These are phyloP conservation scores for Calcarius lapponicus DNA, from an alignment of 2,797 vertebrate genomes.

Conservation along the genomic window DNA sequence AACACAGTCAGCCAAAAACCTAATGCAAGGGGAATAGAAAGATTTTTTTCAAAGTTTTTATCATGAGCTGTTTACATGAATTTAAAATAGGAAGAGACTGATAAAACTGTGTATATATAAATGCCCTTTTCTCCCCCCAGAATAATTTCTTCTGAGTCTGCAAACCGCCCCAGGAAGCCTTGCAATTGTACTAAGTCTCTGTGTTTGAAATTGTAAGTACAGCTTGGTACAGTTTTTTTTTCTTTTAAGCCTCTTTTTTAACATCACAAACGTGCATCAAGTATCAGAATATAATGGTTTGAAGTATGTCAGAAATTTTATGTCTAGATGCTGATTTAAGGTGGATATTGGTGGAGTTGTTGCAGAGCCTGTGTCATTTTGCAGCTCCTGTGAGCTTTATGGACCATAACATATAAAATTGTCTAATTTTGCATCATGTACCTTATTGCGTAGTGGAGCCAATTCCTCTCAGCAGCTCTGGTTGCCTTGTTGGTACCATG, in stretches of 20 bases:
- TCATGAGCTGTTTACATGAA: background rate
- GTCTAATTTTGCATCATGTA: background rate
- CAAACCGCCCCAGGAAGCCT: conserved; percentile 92
- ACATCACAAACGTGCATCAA: background rate
- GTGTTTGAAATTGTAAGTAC: conserved; percentile 96
- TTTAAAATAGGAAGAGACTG: background rate
- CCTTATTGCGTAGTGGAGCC: background rate
- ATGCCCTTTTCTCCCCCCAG: conserved; percentile 29
- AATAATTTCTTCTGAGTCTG: conserved; percentile 85
- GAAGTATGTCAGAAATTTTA: background rate
- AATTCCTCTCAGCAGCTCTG: background rate
- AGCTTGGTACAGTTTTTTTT: background rate
- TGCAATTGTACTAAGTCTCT: conserved; percentile 99
- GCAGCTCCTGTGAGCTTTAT: background rate
- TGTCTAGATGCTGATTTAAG: background rate
- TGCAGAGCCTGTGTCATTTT: background rate
- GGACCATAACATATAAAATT: background rate
- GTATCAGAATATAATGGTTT: background rate
- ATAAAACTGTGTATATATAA: background rate
- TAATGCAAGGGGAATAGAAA: background rate
- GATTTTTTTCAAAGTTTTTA: background rate
- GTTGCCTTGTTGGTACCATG: background rate
- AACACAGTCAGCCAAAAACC: background rate
- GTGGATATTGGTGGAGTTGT: background rate
- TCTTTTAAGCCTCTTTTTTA: background rate